A percentile compares a stretch with the other conserved stretches of the same genome.
These are phyloP conservation scores for Cetoscarus ocellatus DNA, from an alignment of 2,797 vertebrate species.

Conservation along the genomic window DNA sequence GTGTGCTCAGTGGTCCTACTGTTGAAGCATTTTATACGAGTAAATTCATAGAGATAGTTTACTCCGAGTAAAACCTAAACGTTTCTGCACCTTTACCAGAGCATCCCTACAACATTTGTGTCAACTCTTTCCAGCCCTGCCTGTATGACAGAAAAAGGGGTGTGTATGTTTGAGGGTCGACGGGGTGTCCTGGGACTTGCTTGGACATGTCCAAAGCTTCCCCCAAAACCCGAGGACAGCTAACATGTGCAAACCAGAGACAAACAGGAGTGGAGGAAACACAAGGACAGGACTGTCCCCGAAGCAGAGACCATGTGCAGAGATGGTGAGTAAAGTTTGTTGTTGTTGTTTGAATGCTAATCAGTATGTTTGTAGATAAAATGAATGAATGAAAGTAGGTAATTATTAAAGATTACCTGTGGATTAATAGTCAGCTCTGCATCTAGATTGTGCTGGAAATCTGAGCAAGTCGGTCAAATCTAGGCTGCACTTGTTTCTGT, in stretches of 20 bases:
- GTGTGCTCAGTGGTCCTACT: too few relatives aligned
- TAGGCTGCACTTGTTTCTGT: not conserved
- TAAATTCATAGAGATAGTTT: too few relatives aligned
- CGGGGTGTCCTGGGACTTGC: slow-evolving; percentile 25
- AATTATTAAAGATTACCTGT: not conserved
- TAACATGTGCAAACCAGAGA: not conserved
- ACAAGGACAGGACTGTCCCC: not conserved
- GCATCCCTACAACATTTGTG: too few relatives aligned
- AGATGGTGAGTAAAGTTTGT: too few relatives aligned
- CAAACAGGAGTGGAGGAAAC: not conserved
- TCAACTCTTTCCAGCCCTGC: not conserved
- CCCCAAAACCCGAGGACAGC: not conserved
- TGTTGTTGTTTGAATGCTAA: too few relatives aligned
- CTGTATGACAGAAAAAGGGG: not conserved
- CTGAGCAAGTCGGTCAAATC: not conserved
- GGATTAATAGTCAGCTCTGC: not conserved
- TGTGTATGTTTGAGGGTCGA: not conserved
- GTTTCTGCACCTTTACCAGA: too few relatives aligned
- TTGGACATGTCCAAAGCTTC: slow-evolving; percentile 50
- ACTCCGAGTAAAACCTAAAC: too few relatives aligned
- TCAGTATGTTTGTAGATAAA: too few relatives aligned
- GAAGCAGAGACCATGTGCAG: not conserved
- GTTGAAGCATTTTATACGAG: too few relatives aligned
- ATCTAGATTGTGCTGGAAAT: not conserved
- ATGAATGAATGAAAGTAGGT: too few relatives aligned